Percentiles rank a stretch among this genome's conserved stretches.
These are phyloP conservation scores for Anarrhichthys ocellatus DNA, from an alignment of 2,113 vertebrate genomes.

Conservation along the genomic window DNA sequence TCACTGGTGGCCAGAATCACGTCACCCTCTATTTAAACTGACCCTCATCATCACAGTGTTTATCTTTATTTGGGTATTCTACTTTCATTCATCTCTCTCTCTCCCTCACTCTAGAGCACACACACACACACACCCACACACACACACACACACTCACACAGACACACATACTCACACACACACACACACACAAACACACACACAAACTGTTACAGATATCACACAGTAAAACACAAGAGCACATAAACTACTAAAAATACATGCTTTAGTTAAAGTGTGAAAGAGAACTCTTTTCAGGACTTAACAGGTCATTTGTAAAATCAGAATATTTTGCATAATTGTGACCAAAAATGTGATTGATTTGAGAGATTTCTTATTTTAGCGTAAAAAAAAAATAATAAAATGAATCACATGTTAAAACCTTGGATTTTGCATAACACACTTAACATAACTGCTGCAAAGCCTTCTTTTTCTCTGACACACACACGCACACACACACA, in stretches of 20 bases:
- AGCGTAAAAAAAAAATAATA: background rate
- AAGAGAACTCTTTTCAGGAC: background rate
- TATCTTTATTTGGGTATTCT: slow-evolving; percentile 27
- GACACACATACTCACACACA: background rate
- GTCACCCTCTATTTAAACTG: slow-evolving; percentile 54
- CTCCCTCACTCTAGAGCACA: background rate
- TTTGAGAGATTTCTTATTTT: background rate
- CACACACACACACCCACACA: background rate
- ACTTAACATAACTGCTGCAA: background rate
- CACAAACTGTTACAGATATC: background rate
- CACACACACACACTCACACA: background rate
- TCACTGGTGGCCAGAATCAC: slow-evolving; percentile 36
- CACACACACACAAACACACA: background rate
- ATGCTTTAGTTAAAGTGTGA: background rate
- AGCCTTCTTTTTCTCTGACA: background rate
- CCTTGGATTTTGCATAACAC: background rate
- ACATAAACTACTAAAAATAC: background rate
- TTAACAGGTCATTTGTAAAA: background rate
- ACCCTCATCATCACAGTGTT: slow-evolving; percentile 57
- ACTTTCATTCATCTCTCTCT: slow-evolving; percentile 12
- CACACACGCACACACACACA: background rate
- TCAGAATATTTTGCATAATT: background rate
- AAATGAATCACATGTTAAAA: background rate
- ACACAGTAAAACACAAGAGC: background rate
- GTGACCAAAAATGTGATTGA: background rate